These are phyloP conservation scores for Pipistrellus pipistrellus DNA, from an alignment of 2,797 vertebrate genomes.

Conservation along the genomic window DNA sequence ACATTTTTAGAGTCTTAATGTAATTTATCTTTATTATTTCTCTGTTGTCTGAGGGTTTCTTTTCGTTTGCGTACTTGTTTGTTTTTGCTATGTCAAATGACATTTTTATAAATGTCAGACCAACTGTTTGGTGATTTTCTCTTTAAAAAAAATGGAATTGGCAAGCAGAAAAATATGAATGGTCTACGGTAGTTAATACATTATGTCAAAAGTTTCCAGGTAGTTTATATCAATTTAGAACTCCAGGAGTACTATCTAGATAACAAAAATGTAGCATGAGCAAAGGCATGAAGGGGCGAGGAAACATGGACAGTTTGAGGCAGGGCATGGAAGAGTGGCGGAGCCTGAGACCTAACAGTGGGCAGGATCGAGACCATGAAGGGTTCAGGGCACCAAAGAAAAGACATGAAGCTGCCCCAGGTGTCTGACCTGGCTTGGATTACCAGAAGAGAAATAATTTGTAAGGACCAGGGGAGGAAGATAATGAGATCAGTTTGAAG, in stretches of 20 bases:
- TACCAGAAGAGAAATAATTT: conserved; percentile 3
- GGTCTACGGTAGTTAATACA: neutral
- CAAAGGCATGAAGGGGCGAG: neutral
- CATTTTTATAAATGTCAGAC: conserved; percentile 11
- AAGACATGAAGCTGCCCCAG: neutral
- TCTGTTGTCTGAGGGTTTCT: neutral
- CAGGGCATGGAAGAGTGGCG: neutral
- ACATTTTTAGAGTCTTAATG: neutral
- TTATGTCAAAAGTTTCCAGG: neutral
- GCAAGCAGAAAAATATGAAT: neutral
- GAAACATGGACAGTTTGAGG: no score
- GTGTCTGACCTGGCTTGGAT: neutral
- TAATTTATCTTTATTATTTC: conserved; percentile 39
- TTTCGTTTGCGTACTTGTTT: neutral
- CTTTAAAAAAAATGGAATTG: conserved; percentile 5
- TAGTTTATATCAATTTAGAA: neutral
- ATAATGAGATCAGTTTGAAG: conserved; percentile 20
- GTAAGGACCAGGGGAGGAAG: neutral
- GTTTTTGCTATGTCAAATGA: conserved; percentile 4
- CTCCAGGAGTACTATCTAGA: neutral
- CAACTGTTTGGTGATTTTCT: neutral
- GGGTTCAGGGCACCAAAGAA: neutral
- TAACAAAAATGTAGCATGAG: neutral
- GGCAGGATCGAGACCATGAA: no score
- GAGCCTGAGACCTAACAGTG: neutral